Conservation (phyloP, 2,888 invertebrate species). For the Drosophila subsilvestris region DNA sequence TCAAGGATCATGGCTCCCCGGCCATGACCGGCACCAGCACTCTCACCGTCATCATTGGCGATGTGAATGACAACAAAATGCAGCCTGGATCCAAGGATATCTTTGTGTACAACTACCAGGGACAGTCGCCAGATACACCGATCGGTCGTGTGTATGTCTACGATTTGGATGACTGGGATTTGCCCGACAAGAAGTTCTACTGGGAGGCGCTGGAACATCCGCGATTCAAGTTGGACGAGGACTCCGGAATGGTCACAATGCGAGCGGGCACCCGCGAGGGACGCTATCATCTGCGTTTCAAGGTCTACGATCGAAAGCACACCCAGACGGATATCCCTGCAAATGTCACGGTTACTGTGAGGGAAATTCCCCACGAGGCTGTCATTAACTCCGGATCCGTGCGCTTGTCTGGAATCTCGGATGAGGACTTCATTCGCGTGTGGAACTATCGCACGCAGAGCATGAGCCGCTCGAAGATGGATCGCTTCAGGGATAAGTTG, state of each 20-base stretch:
- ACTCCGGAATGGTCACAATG: slow-evolving; percentile 98
- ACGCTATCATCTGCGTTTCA: slow-evolving; percentile 91
- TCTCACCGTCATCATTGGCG: slow-evolving; percentile 97
- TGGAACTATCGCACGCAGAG: slow-evolving; percentile 96
- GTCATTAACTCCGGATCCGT: slow-evolving; percentile 98
- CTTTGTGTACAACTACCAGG: slow-evolving; percentile 98
- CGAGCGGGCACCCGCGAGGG: slow-evolving; percentile 95
- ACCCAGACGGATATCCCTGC: slow-evolving; percentile 97
- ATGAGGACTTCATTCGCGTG: slow-evolving; percentile 97
- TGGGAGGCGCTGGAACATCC: slow-evolving; percentile 95
- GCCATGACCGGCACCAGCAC: slow-evolving; percentile 98
- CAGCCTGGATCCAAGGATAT: slow-evolving; percentile 98
- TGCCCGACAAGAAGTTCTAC: slow-evolving; percentile 98
- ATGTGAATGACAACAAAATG: slow-evolving; percentile 99
- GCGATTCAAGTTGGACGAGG: slow-evolving; percentile 94
- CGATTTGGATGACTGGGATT: slow-evolving; percentile 99
- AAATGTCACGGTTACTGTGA: slow-evolving; percentile 97
- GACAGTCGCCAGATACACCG: slow-evolving; percentile 94
- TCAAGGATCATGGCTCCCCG: slow-evolving; percentile 98
- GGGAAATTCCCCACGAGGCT: slow-evolving; percentile 97
- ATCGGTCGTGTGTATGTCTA: slow-evolving; percentile 98
- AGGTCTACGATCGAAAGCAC: slow-evolving; percentile 96
- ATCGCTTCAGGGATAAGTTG: slow-evolving; percentile 94
- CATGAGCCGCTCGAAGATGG: slow-evolving; percentile 93
- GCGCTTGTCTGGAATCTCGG: slow-evolving; percentile 95